These are phyloP conservation scores for Tragulus kanchil DNA, from an alignment of 2,113 vertebrate species.

Conservation along the genomic window DNA sequence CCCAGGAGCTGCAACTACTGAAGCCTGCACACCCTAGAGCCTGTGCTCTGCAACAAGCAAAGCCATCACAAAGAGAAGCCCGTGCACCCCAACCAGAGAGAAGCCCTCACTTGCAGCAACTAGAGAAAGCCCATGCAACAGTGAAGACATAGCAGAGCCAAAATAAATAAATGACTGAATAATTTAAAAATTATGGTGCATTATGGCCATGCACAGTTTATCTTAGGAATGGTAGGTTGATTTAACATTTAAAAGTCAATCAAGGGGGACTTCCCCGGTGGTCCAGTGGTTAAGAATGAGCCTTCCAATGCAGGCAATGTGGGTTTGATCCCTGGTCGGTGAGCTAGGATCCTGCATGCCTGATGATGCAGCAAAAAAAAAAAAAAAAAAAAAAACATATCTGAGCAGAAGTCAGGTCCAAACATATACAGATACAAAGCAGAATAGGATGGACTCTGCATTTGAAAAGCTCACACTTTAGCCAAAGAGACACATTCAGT, in stretches of 20 bases:
- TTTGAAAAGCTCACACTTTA: background rate
- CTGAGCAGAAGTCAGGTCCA: background rate
- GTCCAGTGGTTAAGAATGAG: background rate
- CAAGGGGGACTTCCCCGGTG: background rate
- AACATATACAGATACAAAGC: background rate
- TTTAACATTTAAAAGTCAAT: conserved; percentile 20
- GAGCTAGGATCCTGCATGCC: background rate
- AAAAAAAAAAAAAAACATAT: background rate
- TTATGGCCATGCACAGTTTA: background rate
- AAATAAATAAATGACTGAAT: background rate
- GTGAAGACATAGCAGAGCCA: background rate
- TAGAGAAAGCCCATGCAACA: background rate
- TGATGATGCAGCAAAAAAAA: background rate
- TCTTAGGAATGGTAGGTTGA: background rate
- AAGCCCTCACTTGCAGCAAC: background rate
- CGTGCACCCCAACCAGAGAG: background rate
- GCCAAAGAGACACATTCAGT: background rate
- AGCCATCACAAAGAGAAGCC: background rate
- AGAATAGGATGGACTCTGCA: background rate
- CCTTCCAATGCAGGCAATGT: background rate
- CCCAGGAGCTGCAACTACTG: background rate
- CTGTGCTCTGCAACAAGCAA: background rate
- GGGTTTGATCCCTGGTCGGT: background rate
- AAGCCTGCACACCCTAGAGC: background rate
- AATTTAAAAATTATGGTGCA: background rate